A percentile compares a stretch with the other conserved stretches of the same genome.
Evolutionary conservation across 2,113 vertebrate genomes (phyloP).

Genomic region (Climacteris rufus): DNA sequence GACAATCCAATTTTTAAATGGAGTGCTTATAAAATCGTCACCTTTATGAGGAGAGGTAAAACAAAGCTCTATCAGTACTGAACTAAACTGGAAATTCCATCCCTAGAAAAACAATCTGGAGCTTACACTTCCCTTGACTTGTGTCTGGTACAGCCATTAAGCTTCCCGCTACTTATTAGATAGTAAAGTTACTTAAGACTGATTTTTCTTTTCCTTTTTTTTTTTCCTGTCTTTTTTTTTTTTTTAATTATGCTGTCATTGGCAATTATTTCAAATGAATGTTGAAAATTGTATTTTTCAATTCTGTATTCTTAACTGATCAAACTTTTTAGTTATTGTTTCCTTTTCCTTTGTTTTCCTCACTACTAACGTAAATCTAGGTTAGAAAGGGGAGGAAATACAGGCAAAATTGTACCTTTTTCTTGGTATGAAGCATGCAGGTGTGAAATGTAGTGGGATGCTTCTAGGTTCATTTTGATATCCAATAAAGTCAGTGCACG

Average conservation of each 20-base stretch:
- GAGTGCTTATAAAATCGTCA: background rate
- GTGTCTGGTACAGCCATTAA: background rate
- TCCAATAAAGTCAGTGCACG: background rate
- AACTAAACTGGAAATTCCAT: background rate
- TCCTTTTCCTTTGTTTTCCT: background rate
- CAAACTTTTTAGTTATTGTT: background rate
- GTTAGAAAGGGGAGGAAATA: background rate
- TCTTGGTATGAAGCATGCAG: background rate
- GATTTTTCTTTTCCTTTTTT: fast-evolving
- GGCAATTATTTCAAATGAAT: background rate
- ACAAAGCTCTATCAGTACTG: background rate
- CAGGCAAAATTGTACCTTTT: background rate
- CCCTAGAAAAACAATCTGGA: background rate
- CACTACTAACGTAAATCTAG: background rate
- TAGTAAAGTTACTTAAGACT: background rate
- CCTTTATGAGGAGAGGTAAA: background rate
- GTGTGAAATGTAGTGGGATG: background rate
- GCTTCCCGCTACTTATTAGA: background rate
- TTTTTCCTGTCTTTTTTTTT: fast-evolving
- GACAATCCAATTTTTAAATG: background rate
- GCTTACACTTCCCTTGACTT: background rate
- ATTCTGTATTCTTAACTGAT: background rate
- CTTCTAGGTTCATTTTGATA: background rate
- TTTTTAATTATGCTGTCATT: background rate
- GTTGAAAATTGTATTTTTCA: background rate